A percentile compares a stretch with the other conserved stretches of the same genome.
Conservation (phyloP, 2,797 vertebrate genomes). For the Poliocrania exsul region DNA sequence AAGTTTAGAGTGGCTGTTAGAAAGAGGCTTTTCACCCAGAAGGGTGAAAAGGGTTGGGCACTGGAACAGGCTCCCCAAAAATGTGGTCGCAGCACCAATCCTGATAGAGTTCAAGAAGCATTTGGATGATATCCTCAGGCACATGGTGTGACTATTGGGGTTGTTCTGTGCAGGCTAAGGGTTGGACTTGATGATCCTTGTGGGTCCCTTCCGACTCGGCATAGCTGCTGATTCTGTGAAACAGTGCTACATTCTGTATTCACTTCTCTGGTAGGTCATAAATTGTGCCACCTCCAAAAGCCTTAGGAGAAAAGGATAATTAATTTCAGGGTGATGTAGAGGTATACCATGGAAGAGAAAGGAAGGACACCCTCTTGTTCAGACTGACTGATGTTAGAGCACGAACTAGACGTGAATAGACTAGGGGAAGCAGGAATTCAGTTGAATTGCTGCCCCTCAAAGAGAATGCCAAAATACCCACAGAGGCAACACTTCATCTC, state of each 20-base stretch:
- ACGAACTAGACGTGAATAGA: constrained; percentile 2
- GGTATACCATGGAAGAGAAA: constrained; percentile 6
- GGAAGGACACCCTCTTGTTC: not conserved
- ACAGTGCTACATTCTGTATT: not conserved
- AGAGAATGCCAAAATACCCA: not conserved
- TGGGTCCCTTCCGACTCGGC: not conserved
- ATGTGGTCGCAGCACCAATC: not conserved
- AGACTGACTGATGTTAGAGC: constrained; percentile 33
- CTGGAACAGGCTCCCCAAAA: not conserved
- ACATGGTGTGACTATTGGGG: not conserved
- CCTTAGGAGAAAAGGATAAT: not conserved
- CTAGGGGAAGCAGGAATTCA: not conserved
- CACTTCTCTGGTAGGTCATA: not conserved
- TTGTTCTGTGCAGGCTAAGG: not conserved
- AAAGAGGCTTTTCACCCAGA: not conserved
- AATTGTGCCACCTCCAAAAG: not conserved
- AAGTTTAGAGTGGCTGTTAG: not conserved
- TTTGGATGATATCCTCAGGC: not conserved
- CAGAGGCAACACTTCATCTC: not conserved
- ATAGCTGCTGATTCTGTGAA: not conserved
- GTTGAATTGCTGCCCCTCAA: not conserved
- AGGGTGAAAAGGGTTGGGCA: not conserved
- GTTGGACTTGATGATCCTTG: not conserved
- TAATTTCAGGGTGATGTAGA: constrained; percentile 42
- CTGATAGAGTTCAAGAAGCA: not conserved